Percentiles rank a stretch among this genome's conserved stretches.
These are phyloP conservation scores for Aleadryas rufinucha DNA, from an alignment of 2,113 vertebrate species.

Conservation along the genomic window DNA sequence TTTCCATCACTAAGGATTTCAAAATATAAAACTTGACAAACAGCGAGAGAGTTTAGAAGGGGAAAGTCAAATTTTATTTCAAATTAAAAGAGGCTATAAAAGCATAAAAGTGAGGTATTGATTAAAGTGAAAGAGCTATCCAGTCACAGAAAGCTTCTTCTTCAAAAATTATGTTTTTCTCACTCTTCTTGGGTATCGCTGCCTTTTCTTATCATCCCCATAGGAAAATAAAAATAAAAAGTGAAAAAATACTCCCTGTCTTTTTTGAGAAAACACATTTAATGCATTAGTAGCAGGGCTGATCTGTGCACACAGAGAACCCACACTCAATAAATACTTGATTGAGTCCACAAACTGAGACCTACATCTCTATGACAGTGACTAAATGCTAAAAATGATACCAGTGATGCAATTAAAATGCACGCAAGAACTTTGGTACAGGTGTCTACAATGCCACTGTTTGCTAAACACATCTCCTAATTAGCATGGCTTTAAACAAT, in stretches of 20 bases:
- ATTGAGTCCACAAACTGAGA: not conserved
- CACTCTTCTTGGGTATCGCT: not conserved
- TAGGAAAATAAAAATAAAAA: not conserved
- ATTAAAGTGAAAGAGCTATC: not conserved
- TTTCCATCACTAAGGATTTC: not conserved
- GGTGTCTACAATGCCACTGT: conserved; percentile 37
- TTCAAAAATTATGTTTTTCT: not conserved
- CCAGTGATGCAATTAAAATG: not conserved
- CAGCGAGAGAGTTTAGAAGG: not conserved
- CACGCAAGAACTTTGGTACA: conserved; percentile 32
- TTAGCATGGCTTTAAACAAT: conserved; percentile 68
- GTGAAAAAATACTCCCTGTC: not conserved
- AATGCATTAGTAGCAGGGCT: not conserved
- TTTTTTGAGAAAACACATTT: not conserved
- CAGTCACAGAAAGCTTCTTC: not conserved
- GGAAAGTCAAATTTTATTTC: not conserved
- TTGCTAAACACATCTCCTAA: conserved; percentile 36
- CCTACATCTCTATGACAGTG: not conserved
- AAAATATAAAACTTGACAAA: conserved; percentile 11
- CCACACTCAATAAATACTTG: conserved; percentile 8
- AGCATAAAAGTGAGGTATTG: not conserved
- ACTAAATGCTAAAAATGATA: not conserved
- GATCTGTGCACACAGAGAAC: not conserved
- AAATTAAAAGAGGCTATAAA: not conserved
- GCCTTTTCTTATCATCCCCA: not conserved